Evolutionary conservation across 2,888 invertebrate species (phyloP).

Genomic region (Morpho achilles): DNA sequence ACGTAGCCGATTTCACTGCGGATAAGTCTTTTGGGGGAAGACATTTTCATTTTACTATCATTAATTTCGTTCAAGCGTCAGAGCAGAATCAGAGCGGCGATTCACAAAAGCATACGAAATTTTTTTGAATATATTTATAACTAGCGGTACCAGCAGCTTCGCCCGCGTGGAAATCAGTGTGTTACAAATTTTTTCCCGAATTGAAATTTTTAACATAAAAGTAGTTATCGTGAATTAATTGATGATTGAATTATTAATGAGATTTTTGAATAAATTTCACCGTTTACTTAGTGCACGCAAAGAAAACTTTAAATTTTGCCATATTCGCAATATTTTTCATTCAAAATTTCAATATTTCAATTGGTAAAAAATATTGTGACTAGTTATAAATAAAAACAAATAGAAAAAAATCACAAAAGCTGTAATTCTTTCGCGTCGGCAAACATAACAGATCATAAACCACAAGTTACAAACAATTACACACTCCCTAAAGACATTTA

Average conservation of each 20-base stretch:
- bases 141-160: neutral
- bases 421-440: conserved; percentile 28
- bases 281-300: too few species aligned
- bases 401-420: conserved; percentile 16
- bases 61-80: conserved; percentile 13
- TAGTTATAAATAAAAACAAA: conserved; percentile 1
- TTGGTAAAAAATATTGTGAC: too few species aligned
- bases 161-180: neutral
- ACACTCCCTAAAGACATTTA: conserved; percentile 34
- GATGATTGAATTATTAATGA: too few species aligned
- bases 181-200: neutral
- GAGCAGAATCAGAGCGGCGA: conserved; percentile 7
- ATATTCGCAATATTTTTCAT: too few species aligned
- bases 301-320: too few species aligned
- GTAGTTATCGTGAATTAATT: too few species aligned
- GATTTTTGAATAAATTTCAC: too few species aligned
- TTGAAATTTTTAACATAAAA: too few species aligned
- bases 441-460: conserved; percentile 37
- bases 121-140: neutral
- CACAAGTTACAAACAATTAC: conserved; percentile 34
- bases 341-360: too few species aligned
- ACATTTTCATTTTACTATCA: conserved; percentile 18
- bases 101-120: conserved; percentile 3
- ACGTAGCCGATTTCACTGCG: conserved; percentile 36
- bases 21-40: conserved; percentile 27